These are phyloP conservation scores for Microtus richardsoni DNA, from an alignment of 2,113 vertebrate species.

Conservation along the genomic window DNA sequence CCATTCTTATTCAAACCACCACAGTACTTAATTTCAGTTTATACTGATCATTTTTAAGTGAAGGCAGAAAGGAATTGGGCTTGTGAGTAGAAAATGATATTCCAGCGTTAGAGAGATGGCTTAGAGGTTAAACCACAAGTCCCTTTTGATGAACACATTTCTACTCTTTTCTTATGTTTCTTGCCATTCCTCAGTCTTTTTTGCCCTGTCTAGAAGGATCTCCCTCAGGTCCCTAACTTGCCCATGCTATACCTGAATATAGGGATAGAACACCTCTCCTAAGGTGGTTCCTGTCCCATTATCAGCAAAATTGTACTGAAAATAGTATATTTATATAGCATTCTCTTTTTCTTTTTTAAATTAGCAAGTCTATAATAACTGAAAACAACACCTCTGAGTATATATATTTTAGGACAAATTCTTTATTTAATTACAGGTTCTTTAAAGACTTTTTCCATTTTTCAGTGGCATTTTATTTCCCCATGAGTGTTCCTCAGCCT, in stretches of 20 bases:
- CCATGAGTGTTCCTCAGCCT: neutral
- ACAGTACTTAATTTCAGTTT: slow-evolving; percentile 52
- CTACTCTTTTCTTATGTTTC: neutral
- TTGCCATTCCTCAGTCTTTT: neutral
- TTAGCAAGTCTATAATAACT: slow-evolving; percentile 39
- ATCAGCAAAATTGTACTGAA: neutral
- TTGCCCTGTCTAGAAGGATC: neutral
- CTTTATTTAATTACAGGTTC: slow-evolving; percentile 14
- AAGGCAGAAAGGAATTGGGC: neutral
- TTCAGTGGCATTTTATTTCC: neutral
- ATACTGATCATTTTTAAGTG: slow-evolving; percentile 65
- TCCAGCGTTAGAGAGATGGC: neutral
- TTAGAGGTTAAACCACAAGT: neutral
- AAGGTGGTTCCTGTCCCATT: neutral
- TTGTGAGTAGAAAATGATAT: neutral
- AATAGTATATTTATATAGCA: slow-evolving; percentile 30
- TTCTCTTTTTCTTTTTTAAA: neutral
- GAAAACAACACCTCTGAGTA: slow-evolving; percentile 36
- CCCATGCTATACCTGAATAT: neutral
- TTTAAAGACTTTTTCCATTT: slow-evolving; percentile 41
- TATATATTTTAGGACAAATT: slow-evolving; percentile 45
- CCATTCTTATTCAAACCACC: neutral
- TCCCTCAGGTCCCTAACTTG: neutral
- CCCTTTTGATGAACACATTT: neutral
- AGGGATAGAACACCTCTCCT: neutral